Evolutionary conservation across 2,113 vertebrate genomes (phyloP).

Genomic region (Seriola aureovittata): DNA sequence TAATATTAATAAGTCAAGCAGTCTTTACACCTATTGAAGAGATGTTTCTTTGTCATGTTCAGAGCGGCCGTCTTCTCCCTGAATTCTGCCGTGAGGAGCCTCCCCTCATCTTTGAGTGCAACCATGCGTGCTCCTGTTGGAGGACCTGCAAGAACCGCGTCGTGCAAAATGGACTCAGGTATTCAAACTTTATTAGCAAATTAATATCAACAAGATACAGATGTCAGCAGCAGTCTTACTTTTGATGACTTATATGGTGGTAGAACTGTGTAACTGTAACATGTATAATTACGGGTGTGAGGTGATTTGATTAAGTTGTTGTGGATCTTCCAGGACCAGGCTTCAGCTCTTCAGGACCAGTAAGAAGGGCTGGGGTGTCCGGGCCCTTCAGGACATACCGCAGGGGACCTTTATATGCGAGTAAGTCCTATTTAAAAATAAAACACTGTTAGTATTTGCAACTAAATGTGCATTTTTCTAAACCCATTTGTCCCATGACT

Average conservation of each 20-base stretch:
- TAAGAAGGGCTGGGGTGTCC: slow-evolving; percentile 96
- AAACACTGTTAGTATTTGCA: not conserved
- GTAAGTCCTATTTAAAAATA: slow-evolving; percentile 83
- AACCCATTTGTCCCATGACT: not conserved
- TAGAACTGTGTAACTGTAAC: not conserved
- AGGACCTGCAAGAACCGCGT: slow-evolving; percentile 95
- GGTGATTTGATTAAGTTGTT: not conserved
- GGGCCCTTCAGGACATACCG: slow-evolving; percentile 93
- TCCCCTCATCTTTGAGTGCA: slow-evolving; percentile 96
- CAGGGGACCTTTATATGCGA: slow-evolving; percentile 97
- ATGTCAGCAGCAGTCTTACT: no score
- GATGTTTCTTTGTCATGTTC: not conserved
- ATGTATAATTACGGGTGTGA: no score
- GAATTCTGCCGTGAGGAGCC: slow-evolving; percentile 96
- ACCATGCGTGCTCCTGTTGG: slow-evolving; percentile 98
- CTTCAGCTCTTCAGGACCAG: slow-evolving; percentile 94
- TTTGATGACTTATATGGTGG: no score
- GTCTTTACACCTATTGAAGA: not conserved
- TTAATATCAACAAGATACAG: no score
- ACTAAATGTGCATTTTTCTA: no score
- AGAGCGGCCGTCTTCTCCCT: slow-evolving; percentile 94
- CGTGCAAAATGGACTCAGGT: slow-evolving; percentile 96
- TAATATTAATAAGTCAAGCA: not conserved
- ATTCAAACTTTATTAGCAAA: not conserved
- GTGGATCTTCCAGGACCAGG: slow-evolving; percentile 84